A percentile compares a stretch with the other conserved stretches of the same genome.
phyloP scores from a whole-genome alignment of 2,888 invertebrate genomes.

The Patella caerulea region DNA sequence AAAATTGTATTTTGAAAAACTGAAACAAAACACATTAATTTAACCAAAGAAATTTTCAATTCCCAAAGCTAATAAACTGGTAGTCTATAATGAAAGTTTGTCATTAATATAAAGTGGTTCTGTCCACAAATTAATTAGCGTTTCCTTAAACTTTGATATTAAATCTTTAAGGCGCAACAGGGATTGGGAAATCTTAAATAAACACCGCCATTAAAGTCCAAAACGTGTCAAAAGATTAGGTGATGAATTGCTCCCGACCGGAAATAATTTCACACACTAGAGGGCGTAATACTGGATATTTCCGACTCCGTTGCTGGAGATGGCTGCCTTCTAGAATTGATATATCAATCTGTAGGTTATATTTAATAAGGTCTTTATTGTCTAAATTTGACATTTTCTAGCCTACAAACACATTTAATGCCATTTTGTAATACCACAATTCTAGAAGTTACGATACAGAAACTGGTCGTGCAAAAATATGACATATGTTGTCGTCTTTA shows the following conservation, averaged over 20 bases:
- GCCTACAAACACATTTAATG: too few species aligned
- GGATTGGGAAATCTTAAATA: conserved; percentile 22
- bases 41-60: not conserved
- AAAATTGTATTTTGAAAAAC: too few species aligned
- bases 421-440: too few species aligned
- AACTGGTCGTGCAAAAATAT: too few species aligned
- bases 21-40: too few species aligned
- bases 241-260: conserved; percentile 40
- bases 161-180: conserved; percentile 9
- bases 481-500: too few species aligned
- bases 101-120: conserved; percentile 9
- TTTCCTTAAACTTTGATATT: conserved; percentile 12
- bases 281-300: conserved; percentile 40
- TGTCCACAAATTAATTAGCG: conserved; percentile 7
- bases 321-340: conserved; percentile 16
- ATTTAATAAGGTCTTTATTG: conserved; percentile 15
- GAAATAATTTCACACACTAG: conserved; percentile 41
- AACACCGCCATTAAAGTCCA: conserved; percentile 30
- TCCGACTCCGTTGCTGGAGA: conserved; percentile 39
- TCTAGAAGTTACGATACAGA: too few species aligned
- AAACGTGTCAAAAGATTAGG: conserved; percentile 41
- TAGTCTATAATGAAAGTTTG: not conserved
- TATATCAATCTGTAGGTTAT: conserved; percentile 11
- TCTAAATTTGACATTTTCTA: too few species aligned
- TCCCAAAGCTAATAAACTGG: not conserved